Base-by-base conservation (phyloP, 2,888 invertebrate genomes). In the Latrodectus hesperus region DNA sequence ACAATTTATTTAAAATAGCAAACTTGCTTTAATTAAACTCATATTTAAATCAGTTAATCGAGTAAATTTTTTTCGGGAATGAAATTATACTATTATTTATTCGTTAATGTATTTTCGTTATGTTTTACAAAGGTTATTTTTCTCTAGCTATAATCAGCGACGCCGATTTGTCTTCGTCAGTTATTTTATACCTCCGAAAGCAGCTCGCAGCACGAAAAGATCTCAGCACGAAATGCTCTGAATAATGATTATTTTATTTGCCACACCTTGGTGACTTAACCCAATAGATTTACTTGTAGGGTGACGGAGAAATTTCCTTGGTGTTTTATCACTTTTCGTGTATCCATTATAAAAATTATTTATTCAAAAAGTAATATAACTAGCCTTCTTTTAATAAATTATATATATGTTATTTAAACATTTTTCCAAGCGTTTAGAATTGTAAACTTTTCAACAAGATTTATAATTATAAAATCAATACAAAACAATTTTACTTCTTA, bases 201-300 rank as follows among this genome's bases (percentile, higher is more conserved):
- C 71, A 51, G 53, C 86, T 80, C 79, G 55, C 38, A 86, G 86
- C 79, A 17, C 53, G 71, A 55, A 52, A 77, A 38, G 52, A 49
- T 51, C 51, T 52, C 84, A 17, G 52, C 78, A 49, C n/a, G 53
- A 51, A 79, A 55, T 80, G 79, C 68, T 79, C 85, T 85, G 86
- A 86, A 86, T 81, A 73, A 68, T 68, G 77, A 84, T 78, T 79
- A 78, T 70, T 74, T 64, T 81, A 67, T 76, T 67, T 78, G 84
- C 78, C 84, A 84, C 84, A 84, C 84, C 84, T 86, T 74, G 75
- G 60, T 55, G 60, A 77, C 72, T 72, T 77, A 73, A 85, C 79
- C 80, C 86, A 86, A 86, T 81, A 86, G 86, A 86, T 81, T 81
- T 86, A 86, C 80, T 81, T 38, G 71, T 64, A 80, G 70, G 79